Base-by-base conservation (phyloP, 2,888 invertebrate species). In the Halictus ligatus region DNA sequence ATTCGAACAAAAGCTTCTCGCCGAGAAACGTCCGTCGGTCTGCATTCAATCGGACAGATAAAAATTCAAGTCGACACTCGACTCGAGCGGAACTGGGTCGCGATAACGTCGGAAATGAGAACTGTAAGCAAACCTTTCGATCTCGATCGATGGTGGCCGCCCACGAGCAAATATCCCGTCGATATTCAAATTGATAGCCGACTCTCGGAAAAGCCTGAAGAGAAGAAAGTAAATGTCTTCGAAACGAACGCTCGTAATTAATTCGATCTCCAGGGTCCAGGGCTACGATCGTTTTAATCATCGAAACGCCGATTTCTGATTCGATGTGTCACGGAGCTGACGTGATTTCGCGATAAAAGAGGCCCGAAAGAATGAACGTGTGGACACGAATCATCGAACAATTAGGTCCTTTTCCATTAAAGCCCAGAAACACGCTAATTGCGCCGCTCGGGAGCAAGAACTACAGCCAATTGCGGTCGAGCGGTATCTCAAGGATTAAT, bases 401-500 rank as follows among this genome's bases (percentile, higher is more conserved):
- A 77, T 77, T 77, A 50, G 77, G n/a, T 67, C 67, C 35, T 67
- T 67, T 77, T 77, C n/a, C 48, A 77, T 67, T 48, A 67, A 77
- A 77, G 40, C 12, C 25, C 48, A 25, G 67, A 67, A 67, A 40
- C 50, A 8, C 50, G n/a, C 15, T 69, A 77, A 77, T 77, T 69
- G 67, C 35, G 21, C 67, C 8, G 13, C 40, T 48, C 21, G 48
- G 29, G 46, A 46, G 21, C 40, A 15, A 73, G 72, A 48, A 77
- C 64, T 73, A 15, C 76, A 58, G 74, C 67, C 67, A 79, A 85
- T 85, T 85, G 72, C 80, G 67, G 73, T 29, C 29, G 78, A 48
- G 48, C 43, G 58, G 40, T 76, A 76, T 75, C 72, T 60, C 15
- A 6, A 48, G 40, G 79, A 85, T 85, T 85, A 73, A 79, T 79